A percentile compares a stretch with the other conserved stretches of the same genome.
Conservation (phyloP, 2,113 vertebrate species). For the Ophiodon elongatus region DNA sequence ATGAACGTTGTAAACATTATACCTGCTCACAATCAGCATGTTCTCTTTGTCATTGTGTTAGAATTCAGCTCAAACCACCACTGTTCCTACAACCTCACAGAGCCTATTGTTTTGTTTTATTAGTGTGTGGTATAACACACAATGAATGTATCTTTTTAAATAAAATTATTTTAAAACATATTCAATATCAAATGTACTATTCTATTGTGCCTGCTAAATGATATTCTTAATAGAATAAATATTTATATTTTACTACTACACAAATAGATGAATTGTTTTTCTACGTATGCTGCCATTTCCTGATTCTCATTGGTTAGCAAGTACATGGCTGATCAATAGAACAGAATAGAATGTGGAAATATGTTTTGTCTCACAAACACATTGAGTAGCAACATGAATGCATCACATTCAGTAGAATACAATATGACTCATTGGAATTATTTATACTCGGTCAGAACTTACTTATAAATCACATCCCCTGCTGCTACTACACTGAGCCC, state of each 20-base stretch:
- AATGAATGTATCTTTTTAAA: conserved; percentile 39
- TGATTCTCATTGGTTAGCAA: neutral
- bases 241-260: neutral
- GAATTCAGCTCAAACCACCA: neutral
- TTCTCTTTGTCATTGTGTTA: neutral
- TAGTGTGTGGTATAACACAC: neutral
- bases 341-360: too few species aligned
- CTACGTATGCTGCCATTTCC: neutral
- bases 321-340: too few species aligned
- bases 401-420: too few species aligned
- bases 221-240: neutral
- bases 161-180: conserved; percentile 11
- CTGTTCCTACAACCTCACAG: neutral
- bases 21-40: neutral
- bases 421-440: too few species aligned
- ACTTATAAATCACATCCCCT: too few species aligned
- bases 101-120: neutral
- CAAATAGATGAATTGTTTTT: neutral
- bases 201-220: neutral
- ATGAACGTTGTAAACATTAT: neutral
- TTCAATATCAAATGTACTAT: neutral
- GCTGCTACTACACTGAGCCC: too few species aligned
- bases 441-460: too few species aligned
- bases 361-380: too few species aligned
- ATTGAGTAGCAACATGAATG: too few species aligned